Conservation (phyloP, 1,140 invertebrate genomes). For the Bicyclus anynana region DNA sequence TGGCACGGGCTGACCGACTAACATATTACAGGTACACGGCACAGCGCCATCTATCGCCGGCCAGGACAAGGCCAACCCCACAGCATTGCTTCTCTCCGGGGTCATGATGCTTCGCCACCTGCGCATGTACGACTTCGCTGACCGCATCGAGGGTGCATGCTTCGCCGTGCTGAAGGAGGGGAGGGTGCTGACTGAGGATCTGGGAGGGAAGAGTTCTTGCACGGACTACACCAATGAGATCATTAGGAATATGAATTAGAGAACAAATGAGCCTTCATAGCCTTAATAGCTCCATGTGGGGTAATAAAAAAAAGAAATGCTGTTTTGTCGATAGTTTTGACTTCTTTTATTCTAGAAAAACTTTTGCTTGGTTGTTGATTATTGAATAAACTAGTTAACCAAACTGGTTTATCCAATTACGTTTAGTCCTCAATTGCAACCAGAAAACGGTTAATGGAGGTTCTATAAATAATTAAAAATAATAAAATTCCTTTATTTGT, state of each 20-base stretch:
- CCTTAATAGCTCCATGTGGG: too few relatives aligned
- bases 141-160: conserved; percentile 92
- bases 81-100: conserved; percentile 95
- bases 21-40: conserved; percentile 90
- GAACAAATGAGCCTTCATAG: too few relatives aligned
- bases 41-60: conserved; percentile 99
- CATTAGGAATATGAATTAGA: conserved; percentile 26
- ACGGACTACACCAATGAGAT: conserved; percentile 43
- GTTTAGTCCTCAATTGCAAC: too few relatives aligned
- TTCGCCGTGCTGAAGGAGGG: conserved; percentile 94
- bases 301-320: too few relatives aligned
- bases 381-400: too few relatives aligned
- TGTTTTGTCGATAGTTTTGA: too few relatives aligned
- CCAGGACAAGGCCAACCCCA: conserved; percentile 98
- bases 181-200: conserved; percentile 93
- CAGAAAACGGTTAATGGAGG: too few relatives aligned
- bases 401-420: too few relatives aligned
- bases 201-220: conserved; percentile 85
- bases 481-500: too few relatives aligned
- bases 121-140: conserved; percentile 87
- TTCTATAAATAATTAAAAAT: too few relatives aligned
- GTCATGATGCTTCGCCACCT: conserved; percentile 99
- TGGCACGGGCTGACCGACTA: neutral
- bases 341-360: too few relatives aligned
- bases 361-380: too few relatives aligned